Conservation (phyloP, 2,113 vertebrate species). For the Stegastes partitus region DNA sequence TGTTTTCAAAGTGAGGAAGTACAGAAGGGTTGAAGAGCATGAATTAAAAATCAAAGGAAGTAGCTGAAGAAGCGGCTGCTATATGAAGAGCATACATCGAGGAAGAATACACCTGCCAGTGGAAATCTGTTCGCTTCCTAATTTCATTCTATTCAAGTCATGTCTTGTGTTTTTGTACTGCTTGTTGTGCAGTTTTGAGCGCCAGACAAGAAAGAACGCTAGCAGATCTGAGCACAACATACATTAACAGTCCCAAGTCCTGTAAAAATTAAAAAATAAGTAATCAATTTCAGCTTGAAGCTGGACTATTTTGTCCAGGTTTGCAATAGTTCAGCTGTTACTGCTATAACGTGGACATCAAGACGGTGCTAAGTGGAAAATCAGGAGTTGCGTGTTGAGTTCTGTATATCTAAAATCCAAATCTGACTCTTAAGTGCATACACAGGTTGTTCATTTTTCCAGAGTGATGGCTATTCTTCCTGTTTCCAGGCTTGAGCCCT, state of each 20-base stretch:
- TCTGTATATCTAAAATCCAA: background rate
- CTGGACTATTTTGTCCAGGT: background rate
- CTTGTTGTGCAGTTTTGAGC: too few relatives aligned
- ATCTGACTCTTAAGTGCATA: conserved; percentile 25
- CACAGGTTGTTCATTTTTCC: conserved; percentile 25
- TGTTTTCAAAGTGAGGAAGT: too few relatives aligned
- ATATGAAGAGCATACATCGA: background rate
- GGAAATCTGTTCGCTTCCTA: background rate
- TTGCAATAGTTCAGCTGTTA: background rate
- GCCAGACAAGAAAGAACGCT: background rate
- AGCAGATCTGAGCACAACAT: background rate
- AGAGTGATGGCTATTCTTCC: conserved; percentile 2
- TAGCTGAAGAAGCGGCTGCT: background rate
- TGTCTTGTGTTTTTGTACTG: too few relatives aligned
- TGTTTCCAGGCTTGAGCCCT: conserved; percentile 1
- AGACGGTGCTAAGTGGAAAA: conserved; percentile 9
- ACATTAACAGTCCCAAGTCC: background rate
- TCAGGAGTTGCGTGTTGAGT: background rate
- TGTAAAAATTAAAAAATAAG: background rate
- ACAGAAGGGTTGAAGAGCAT: too few relatives aligned
- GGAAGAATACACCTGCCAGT: background rate
- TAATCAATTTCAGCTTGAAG: background rate
- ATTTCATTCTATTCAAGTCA: background rate
- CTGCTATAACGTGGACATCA: background rate
- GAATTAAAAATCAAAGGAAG: too few relatives aligned